Evolutionary conservation across 2,797 vertebrate genomes (phyloP).

Genomic region (Myotis vivesi): DNA sequence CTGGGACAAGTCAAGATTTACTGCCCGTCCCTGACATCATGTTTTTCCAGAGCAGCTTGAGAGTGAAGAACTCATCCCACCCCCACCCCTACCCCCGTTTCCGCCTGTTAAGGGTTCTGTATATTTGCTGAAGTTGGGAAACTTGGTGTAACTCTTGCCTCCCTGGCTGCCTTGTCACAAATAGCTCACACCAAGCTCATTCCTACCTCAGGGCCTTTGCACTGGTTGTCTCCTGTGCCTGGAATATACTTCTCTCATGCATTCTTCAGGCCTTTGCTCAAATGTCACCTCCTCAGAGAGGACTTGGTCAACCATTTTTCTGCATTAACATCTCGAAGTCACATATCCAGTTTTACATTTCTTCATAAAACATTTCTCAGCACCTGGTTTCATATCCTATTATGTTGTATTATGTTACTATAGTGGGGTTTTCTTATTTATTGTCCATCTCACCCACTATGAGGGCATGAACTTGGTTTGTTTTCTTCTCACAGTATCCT

Average conservation of each 20-base stretch:
- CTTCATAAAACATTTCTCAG: not conserved
- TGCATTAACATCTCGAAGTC: not conserved
- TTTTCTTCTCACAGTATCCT: not conserved
- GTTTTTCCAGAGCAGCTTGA: constrained; percentile 61
- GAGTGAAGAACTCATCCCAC: not conserved
- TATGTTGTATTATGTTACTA: no score
- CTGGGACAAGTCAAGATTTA: constrained; percentile 67
- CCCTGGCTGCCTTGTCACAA: not conserved
- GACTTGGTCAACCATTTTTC: not conserved
- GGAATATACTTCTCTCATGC: not conserved
- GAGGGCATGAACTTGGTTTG: not conserved
- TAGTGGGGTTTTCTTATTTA: not conserved
- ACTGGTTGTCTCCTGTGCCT: not conserved
- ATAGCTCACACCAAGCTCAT: not conserved
- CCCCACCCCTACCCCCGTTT: not conserved
- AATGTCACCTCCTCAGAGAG: not conserved
- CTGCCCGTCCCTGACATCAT: constrained; percentile 43
- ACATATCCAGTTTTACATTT: not conserved
- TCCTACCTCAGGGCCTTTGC: constrained; percentile 54
- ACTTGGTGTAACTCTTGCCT: constrained; percentile 18
- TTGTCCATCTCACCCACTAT: accelerated
- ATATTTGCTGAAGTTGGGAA: not conserved
- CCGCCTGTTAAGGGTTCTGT: not conserved
- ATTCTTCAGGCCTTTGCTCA: not conserved
- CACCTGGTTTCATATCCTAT: not conserved